Evolutionary conservation across 2,797 vertebrate species (phyloP).

Genomic region (Gallinago solitaria): DNA sequence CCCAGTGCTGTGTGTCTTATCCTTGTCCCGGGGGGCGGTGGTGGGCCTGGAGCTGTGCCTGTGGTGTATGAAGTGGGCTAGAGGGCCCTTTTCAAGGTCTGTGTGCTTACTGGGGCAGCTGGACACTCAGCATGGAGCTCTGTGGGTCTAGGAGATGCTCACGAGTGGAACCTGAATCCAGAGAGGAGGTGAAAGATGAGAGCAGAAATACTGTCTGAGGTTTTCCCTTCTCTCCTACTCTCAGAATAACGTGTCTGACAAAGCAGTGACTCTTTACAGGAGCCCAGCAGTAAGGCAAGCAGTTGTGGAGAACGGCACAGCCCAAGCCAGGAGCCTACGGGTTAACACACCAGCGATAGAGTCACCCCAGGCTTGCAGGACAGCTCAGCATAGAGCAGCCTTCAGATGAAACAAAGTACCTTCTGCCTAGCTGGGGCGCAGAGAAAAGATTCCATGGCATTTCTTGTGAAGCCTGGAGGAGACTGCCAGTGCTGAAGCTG

Average conservation of each 20-base stretch:
- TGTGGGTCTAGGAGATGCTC: not conserved
- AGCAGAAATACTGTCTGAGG: not conserved
- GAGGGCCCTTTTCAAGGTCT: not conserved
- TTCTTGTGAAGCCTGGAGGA: slow-evolving; percentile 51
- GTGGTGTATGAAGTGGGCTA: not conserved
- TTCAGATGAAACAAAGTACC: slow-evolving; percentile 47
- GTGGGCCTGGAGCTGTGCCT: not conserved
- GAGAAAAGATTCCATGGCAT: slow-evolving; percentile 50
- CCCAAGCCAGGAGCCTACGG: not conserved
- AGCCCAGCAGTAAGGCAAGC: not conserved
- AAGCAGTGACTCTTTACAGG: not conserved
- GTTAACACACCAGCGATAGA: not conserved
- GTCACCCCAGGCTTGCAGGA: not conserved
- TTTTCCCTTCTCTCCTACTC: not conserved
- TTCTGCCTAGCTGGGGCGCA: slow-evolving; percentile 36
- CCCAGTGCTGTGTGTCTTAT: not conserved
- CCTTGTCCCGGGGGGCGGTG: fast-evolving
- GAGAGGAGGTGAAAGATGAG: not conserved
- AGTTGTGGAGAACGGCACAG: not conserved
- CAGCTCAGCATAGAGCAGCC: slow-evolving; percentile 44
- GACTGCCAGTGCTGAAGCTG: slow-evolving; percentile 58
- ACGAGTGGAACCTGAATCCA: not conserved
- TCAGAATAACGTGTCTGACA: not conserved
- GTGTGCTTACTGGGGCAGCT: not conserved
- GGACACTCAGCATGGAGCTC: not conserved